Base-by-base conservation (phyloP, 1,140 invertebrate genomes). In the Zeugodacus cucurbitae region DNA sequence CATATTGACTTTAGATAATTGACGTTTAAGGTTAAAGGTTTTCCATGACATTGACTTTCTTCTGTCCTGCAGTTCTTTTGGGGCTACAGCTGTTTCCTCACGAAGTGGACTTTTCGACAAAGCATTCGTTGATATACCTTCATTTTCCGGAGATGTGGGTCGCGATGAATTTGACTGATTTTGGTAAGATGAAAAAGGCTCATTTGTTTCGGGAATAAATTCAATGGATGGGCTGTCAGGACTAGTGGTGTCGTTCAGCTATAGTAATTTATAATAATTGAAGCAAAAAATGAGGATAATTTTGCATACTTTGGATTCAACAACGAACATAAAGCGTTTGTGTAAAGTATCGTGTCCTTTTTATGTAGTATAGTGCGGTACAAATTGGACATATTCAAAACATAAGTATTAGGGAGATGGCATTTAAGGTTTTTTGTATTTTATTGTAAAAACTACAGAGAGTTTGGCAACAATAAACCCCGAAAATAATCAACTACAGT, bases 1-100 rank as follows among this genome's bases (percentile, higher is more conserved):
- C 90, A 97, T 94, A 93, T 97, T 97, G 88, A 97, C 96, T 93
- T 95, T 96, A 88, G 96, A 96, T 89, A 97, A 94, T 93, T 97
- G 96, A 91, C 96, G 95, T 93, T 97, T 97, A 64, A 97, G 94
- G 91, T 95, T 96, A 93, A 97, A 96, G 87, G 95, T 95, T 91
- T 96, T 96, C 96, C 96, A 96, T 59, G 95, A 94, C 82, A 93
- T 92, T 10, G 95, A 96, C 91, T 95, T 95, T 59, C 95, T 94
- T 89, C 94, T 91, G 82, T 91, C 93, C 89, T 91, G 91, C 87
- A 89, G 86, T 89, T 92, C 91, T 89, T 91, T 91, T 37, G 89
- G 88, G n/a, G 86, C 78, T 32, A 87, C 86, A 41, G 89, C n/a
- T 10, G 89, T 64, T 59, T 93, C 92, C 11, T 93, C 91, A 0